These are phyloP conservation scores for Corythornis vintsioides DNA, from an alignment of 2,113 vertebrate species.

Conservation along the genomic window DNA sequence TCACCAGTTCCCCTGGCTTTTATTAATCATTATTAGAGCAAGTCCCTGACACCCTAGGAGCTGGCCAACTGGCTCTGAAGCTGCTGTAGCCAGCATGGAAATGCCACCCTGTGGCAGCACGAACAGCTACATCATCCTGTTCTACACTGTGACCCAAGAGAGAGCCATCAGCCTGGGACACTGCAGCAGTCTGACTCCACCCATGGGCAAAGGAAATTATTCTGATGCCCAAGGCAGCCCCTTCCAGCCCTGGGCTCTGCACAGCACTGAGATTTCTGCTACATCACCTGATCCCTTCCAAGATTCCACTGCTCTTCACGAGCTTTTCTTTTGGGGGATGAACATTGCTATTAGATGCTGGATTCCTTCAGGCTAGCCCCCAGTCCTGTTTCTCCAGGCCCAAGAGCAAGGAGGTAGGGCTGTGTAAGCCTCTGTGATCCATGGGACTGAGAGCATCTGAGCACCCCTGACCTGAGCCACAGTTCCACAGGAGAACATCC, in stretches of 20 bases:
- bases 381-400: neutral
- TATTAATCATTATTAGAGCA: neutral
- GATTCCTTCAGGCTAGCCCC: neutral
- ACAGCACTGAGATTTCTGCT: rapidly evolving
- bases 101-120: neutral
- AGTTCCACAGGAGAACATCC: neutral
- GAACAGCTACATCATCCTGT: rapidly evolving
- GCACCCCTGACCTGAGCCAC: rapidly evolving
- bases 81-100: no score
- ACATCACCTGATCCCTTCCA: rapidly evolving
- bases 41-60: neutral
- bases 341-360: neutral
- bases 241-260: neutral
- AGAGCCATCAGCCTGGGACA: neutral
- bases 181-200: neutral
- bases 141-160: neutral
- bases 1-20: neutral
- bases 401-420: neutral
- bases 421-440: no score
- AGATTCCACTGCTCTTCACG: neutral
- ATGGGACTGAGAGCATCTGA: neutral
- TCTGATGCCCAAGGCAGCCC: rapidly evolving
- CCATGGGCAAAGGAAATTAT: neutral
- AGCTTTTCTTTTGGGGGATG: neutral
- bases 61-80: neutral